These are phyloP conservation scores for Phodopus roborovskii DNA, from an alignment of 2,113 vertebrate genomes.

Conservation along the genomic window DNA sequence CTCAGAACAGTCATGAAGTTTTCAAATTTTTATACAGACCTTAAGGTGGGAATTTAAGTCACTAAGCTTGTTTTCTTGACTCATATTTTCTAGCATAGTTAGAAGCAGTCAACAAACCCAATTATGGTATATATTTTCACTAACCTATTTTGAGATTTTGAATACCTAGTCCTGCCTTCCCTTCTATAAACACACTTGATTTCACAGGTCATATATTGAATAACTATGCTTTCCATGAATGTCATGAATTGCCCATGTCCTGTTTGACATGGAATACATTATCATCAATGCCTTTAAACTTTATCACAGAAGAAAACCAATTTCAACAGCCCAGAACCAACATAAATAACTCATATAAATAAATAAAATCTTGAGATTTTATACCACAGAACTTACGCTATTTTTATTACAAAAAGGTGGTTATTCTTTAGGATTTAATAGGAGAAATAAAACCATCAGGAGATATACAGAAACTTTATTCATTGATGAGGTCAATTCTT, in stretches of 20 bases:
- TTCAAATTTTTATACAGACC: not conserved
- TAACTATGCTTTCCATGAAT: not conserved
- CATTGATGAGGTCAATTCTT: not conserved
- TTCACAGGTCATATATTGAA: not conserved
- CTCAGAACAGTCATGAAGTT: not conserved
- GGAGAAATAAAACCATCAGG: conserved; percentile 4
- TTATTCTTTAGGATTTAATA: not conserved
- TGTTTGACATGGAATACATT: not conserved
- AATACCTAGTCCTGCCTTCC: not conserved
- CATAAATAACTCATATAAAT: not conserved
- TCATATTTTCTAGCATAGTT: not conserved
- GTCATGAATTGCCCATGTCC: not conserved
- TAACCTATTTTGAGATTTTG: not conserved
- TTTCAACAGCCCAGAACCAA: not conserved
- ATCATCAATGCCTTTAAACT: not conserved
- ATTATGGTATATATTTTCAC: not conserved
- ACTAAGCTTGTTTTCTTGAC: not conserved
- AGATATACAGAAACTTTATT: not conserved
- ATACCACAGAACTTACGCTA: not conserved
- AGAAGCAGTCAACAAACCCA: not conserved
- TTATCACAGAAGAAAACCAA: not conserved
- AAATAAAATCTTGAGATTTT: not conserved
- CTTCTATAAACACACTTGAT: not conserved
- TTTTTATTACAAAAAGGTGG: not conserved
- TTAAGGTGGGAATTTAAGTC: conserved; percentile 20